phyloP scores from a whole-genome alignment of 2,888 invertebrate genomes.

The Spilarctia lutea region DNA sequence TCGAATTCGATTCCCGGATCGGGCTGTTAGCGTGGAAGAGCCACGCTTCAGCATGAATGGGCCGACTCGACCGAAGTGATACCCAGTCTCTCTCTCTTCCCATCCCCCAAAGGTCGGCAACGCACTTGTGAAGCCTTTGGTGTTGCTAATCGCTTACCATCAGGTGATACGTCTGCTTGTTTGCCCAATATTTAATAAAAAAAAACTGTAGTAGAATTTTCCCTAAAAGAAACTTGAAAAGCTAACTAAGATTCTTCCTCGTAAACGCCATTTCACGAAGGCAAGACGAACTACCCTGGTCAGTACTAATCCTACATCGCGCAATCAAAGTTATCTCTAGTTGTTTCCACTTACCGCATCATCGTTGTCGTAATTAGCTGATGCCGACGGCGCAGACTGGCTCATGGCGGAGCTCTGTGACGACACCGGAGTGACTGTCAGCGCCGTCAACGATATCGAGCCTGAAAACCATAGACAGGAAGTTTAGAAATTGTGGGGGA shows the following conservation, averaged over 20 bases:
- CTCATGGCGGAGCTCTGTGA: slow-evolving; percentile 74
- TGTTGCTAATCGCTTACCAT: no score
- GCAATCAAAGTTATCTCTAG: background rate
- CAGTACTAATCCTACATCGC: background rate
- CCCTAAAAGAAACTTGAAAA: no score
- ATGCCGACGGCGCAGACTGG: slow-evolving; percentile 74
- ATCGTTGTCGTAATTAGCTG: slow-evolving; percentile 66
- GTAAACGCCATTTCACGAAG: background rate
- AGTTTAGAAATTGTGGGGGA: background rate
- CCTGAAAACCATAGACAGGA: slow-evolving; percentile 59
- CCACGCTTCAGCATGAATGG: no score
- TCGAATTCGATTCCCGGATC: no score
- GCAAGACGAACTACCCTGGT: background rate
- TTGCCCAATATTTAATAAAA: no score
- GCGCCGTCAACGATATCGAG: slow-evolving; percentile 77
- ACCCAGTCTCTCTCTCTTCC: no score
- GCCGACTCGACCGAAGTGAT: no score
- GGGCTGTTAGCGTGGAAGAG: no score
- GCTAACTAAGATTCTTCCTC: background rate
- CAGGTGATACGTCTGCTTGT: no score
- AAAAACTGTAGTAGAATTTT: no score
- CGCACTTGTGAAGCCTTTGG: no score
- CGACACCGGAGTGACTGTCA: slow-evolving; percentile 70
- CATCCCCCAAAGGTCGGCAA: no score
- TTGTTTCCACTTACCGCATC: slow-evolving; percentile 62